A percentile compares a stretch with the other conserved stretches of the same genome.
Evolutionary conservation across 2,113 vertebrate species (phyloP).

Genomic region (Pterocles gutturalis): DNA sequence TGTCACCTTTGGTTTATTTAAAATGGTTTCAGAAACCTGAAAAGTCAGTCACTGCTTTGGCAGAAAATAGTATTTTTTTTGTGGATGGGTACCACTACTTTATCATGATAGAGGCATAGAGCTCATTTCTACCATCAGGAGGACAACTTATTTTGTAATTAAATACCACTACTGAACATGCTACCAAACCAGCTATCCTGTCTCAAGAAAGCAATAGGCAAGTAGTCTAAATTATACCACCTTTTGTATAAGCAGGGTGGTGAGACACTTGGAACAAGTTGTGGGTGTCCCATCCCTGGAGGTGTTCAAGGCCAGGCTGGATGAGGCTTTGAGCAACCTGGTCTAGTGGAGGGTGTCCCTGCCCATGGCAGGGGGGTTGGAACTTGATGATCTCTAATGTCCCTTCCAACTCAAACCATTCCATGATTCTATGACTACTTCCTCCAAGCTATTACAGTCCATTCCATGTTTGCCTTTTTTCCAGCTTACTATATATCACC

Average conservation of each 20-base stretch:
- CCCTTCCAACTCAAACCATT: too few relatives aligned
- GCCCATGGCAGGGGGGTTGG: too few relatives aligned
- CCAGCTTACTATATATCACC: accelerated
- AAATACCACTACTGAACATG: neutral
- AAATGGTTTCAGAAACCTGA: neutral
- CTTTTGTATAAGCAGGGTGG: neutral
- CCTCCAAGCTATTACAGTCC: neutral
- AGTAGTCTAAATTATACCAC: neutral
- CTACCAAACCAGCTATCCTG: neutral
- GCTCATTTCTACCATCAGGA: neutral
- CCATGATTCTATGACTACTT: neutral
- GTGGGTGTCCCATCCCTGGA: too few relatives aligned
- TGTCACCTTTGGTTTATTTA: neutral
- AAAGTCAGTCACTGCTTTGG: neutral
- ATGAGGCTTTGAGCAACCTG: too few relatives aligned
- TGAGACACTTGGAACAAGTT: too few relatives aligned
- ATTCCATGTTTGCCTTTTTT: neutral
- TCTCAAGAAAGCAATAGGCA: neutral
- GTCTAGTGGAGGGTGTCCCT: too few relatives aligned
- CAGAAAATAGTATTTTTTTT: neutral
- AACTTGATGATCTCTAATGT: too few relatives aligned
- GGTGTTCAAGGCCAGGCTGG: too few relatives aligned
- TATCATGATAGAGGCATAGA: neutral
- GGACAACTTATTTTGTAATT: neutral
- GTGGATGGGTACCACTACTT: neutral